Base-by-base conservation (phyloP, 2,888 invertebrate genomes). In the Drosophila nigricruria region DNA sequence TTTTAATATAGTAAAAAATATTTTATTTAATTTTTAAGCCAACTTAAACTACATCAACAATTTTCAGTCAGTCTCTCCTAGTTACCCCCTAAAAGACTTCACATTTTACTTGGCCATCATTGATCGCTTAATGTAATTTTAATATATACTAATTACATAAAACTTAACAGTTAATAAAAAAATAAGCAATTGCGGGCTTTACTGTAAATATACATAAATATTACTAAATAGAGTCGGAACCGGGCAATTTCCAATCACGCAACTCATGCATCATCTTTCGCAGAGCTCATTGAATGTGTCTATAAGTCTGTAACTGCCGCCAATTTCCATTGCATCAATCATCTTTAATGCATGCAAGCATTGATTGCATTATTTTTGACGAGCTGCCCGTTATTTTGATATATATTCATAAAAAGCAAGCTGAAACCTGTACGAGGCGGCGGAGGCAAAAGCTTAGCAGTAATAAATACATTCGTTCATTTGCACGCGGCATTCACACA, bases 241-340 rank as follows among this genome's bases (percentile, higher is more conserved):
- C 30, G 18, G 53, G 34, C 38, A 54, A 52, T 66, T 68, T 38
- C 1, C 27, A 20, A 40, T 54, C 69, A 76, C 73, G 82, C 79
- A 58, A 59, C 34, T 42, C 56, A 47, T 12, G 45, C 32, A 60
- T 63, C 52, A 67, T 70, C 47, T 67, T 50, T 23, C 5, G 43
- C 57, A 18, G 23, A 34, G 47, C 32, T 20, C 45, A 61, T 42
- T 61, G 62, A 45, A 71, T 70, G 67, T 64, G 57, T 54, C 57
- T 45, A 58, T 63, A 66, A 66, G 57, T 54, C 57, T 45, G 60
- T 63, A 66, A 66, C 60, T 63, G 52, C 62, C 32, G 59, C 40
- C 69, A 57, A 71, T 81, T 80, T 74, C 56, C 62, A 82, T 73
- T 73, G 65, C 65, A 79, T 80, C 77, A 88, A 85, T 82, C 82